Conservation (phyloP, 2,113 vertebrate genomes). For the Paradoxurus hermaphroditus region DNA sequence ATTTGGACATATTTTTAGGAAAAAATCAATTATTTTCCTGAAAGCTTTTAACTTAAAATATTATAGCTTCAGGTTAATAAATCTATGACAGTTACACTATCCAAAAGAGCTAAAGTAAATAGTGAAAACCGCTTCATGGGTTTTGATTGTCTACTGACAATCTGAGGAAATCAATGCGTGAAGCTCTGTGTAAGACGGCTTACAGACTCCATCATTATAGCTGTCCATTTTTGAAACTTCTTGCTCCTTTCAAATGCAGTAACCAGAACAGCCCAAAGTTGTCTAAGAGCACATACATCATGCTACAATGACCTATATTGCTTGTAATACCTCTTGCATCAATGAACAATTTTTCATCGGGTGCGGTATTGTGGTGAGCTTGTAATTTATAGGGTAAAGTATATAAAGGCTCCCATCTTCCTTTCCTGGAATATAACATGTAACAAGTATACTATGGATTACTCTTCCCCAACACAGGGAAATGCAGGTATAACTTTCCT, state of each 20-base stretch:
- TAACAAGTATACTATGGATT: neutral
- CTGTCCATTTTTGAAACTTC: neutral
- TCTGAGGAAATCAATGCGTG: neutral
- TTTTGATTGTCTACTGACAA: neutral
- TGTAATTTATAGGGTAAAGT: neutral
- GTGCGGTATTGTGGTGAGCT: neutral
- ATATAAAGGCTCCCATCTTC: neutral
- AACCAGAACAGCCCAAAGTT: neutral
- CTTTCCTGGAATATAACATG: neutral
- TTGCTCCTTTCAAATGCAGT: neutral
- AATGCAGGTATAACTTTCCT: neutral
- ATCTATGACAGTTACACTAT: neutral
- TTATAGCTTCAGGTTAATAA: neutral
- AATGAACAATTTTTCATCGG: neutral
- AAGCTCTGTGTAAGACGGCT: neutral
- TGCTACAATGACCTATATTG: neutral
- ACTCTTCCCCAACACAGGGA: neutral
- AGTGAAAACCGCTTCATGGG: neutral
- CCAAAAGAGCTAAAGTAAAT: neutral
- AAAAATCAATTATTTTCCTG: neutral
- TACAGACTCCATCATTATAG: neutral
- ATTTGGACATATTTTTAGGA: constrained; percentile 33
- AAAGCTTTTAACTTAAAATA: neutral
- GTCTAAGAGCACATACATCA: neutral
- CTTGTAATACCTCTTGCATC: neutral